phyloP scores from a whole-genome alignment of 2,797 vertebrate genomes.

The Sorex maritimensis region DNA sequence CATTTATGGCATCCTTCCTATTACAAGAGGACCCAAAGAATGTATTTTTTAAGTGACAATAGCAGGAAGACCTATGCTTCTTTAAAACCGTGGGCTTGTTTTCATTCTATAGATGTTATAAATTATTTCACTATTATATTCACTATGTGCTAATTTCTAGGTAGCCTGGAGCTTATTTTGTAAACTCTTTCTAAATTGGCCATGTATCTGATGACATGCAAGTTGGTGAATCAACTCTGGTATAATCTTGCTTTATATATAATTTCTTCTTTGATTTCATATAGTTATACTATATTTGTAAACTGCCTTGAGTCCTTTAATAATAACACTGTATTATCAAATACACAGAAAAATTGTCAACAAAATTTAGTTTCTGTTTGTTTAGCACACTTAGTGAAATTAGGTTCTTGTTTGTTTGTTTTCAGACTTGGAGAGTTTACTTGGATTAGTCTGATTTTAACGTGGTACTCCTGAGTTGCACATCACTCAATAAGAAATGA shows the following conservation, averaged over 20 bases:
- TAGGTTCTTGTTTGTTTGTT: background rate
- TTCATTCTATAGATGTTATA: slow-evolving; percentile 16
- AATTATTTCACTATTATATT: slow-evolving; percentile 7
- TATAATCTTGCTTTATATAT: slow-evolving; percentile 18
- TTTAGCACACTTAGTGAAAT: background rate
- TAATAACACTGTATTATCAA: background rate
- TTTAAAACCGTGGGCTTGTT: slow-evolving; percentile 35
- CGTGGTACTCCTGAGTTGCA: slow-evolving; percentile 7
- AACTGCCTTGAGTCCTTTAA: slow-evolving; percentile 36
- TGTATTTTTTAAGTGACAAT: slow-evolving; percentile 1
- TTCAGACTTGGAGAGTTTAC: background rate
- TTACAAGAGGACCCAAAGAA: background rate
- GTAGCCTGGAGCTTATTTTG: slow-evolving; percentile 17
- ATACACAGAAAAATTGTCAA: slow-evolving; percentile 1
- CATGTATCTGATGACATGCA: background rate
- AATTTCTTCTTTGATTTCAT: slow-evolving; percentile 29
- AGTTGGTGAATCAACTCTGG: slow-evolving; percentile 3
- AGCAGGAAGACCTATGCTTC: background rate
- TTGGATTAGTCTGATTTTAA: slow-evolving; percentile 24
- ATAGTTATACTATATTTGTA: background rate
- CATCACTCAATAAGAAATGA: background rate
- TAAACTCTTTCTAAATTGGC: background rate
- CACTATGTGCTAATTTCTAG: background rate
- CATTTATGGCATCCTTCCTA: background rate
- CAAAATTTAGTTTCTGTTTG: slow-evolving; percentile 34